These are phyloP conservation scores for Paragorgia papillata DNA, from an alignment of 92 coral and sea anemone species.

Conservation along the genomic window DNA sequence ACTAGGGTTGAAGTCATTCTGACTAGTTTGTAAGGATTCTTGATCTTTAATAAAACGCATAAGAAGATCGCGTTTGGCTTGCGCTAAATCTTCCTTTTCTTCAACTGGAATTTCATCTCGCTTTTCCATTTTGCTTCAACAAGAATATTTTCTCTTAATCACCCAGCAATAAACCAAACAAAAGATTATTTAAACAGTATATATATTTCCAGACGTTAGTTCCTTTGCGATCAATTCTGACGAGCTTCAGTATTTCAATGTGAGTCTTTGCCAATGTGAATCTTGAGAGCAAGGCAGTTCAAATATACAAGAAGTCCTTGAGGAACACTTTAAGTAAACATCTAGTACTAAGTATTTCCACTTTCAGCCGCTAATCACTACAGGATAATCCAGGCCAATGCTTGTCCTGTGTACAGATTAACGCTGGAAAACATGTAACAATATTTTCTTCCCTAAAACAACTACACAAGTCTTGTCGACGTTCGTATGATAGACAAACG, in stretches of 20 bases:
- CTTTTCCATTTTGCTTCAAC: background rate
- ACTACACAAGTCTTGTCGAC: too few relatives aligned
- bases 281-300: too few relatives aligned
- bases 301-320: too few relatives aligned
- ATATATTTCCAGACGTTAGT: too few relatives aligned
- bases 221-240: too few relatives aligned
- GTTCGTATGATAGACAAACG: background rate
- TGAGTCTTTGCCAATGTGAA: too few relatives aligned
- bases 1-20: constrained; percentile 64
- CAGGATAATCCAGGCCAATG: constrained; percentile 1
- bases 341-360: constrained; percentile 6
- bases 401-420: constrained; percentile 2
- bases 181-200: too few relatives aligned
- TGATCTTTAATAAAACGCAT: constrained; percentile 92
- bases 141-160: background rate
- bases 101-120: constrained; percentile 57
- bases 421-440: background rate
- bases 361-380: constrained; percentile 29
- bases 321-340: background rate
- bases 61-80: constrained; percentile 84
- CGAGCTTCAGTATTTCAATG: too few relatives aligned
- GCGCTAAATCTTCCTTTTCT: constrained; percentile 49
- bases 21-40: constrained; percentile 87
- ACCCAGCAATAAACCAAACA: background rate
- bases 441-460: background rate